Base-by-base conservation (phyloP, 64 coral and sea anemone species). In the Stylophora pistillata region DNA sequence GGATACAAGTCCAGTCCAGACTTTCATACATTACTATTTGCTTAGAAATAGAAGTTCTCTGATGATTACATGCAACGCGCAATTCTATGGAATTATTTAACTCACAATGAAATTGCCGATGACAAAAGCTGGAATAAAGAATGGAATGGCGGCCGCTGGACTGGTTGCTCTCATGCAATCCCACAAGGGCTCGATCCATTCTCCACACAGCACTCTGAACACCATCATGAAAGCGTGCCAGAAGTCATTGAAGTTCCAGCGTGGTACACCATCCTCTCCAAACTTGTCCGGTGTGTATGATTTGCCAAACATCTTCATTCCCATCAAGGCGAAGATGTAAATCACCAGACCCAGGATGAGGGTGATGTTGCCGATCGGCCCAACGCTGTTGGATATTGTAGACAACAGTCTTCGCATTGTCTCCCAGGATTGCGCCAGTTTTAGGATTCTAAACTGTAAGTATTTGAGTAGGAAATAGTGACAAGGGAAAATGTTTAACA, bases 161-260 rank as follows among this genome's bases (percentile, higher is more conserved):
- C 61, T 70, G 10, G 73, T 95, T 7, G 93, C 93, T 53, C 88
- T 95, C 89, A 95, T 95, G 53, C 93, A 95, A 30, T 76, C 89
- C 94, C 94, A 95, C 20, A 95, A 57, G 47, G 94, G 94, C 53
- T 95, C 73, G 29, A 96, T 96, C 94, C 94, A 96, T 37, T 96
- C 94, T 18, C 94, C 94, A 11, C 90, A 92, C 52, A 96, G 78
- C 37, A 92, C 84, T 88, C 94, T 54, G 58, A 96, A 96, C 11
- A 96, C 79, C 86, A 96, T 69, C 90, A 96, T 92, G 55, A 96
- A 96, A 2, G 94, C 91, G 71, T 96, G 94, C 81, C 94, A 91
- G 64, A 96, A 96, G 47, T 96, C 79, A 65, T 89, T 89, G 74
- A 96, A 96, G 78, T 96, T 96, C 94, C 94, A 96, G 10, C 94